Base-by-base conservation (phyloP, 2,888 invertebrate species). In the Matsumyia berberina region DNA sequence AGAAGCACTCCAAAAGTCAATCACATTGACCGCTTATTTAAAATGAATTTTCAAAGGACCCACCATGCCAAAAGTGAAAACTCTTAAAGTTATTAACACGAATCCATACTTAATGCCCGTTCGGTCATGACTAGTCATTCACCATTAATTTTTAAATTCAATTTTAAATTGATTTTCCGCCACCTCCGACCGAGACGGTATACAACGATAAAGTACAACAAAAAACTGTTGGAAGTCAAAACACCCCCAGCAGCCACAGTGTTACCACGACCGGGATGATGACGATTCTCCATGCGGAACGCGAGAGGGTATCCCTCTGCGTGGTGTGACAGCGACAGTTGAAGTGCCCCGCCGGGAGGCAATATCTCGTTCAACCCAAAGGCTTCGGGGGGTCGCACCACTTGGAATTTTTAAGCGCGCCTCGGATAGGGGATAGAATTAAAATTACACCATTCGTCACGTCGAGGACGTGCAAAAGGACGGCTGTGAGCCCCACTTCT, bases 141-240 rank as follows among this genome's bases (percentile, higher is more conserved):
- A 39, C 74, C 85, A 85, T 80, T 85, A 85, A 80, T 74, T 85
- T 78, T 85, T 74, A 74, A 85, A 79, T 80, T 85, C 69, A 80
- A 85, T 85, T 85, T 74, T 58, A 74, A 85, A 85, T 79, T 85
- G 79, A 85, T 85, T 85, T 70, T 69, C 69, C 57, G 35, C 44
- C 64, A 70, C 37, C 51, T 64, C 67, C 72, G 79, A 39, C 69
- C 62, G 37, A 55, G 55, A n/a, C n/a, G 67, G 78, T 67, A 73
- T 72, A 73, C 69, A 74, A 73, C 15, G 60, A 55, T 66, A 31
- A 72, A 82, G 37, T 44, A 72, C 67, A 77, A 37, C 46, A 35
- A 37, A 42, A 62, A 51, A 74, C 44, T 58, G 57, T 42, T 46
- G 39, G 17, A 64, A 64, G 15, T 66, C 37, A 12, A n/a, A 46